A percentile compares a stretch with the other conserved stretches of the same genome.
Evolutionary conservation across 2,113 vertebrate species (phyloP).

Genomic region (Sturnus vulgaris): DNA sequence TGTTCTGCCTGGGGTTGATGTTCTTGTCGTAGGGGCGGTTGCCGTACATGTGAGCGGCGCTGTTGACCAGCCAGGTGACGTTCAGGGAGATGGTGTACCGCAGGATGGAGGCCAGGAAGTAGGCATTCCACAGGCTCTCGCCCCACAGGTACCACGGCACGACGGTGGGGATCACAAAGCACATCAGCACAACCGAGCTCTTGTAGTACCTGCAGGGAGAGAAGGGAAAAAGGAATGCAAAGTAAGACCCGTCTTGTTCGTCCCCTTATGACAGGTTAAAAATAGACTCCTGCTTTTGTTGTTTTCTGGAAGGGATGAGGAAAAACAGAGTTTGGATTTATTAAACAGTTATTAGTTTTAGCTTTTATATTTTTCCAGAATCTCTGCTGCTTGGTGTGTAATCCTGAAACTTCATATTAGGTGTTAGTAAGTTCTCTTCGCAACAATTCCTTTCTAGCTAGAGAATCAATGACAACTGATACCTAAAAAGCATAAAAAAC

Average conservation of each 20-base stretch:
- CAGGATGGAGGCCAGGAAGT: slow-evolving; percentile 79
- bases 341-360: background rate
- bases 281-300: background rate
- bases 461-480: too few species aligned
- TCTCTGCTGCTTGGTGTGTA: too few species aligned
- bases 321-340: background rate
- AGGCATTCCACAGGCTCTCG: slow-evolving; percentile 80
- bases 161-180: slow-evolving; percentile 71
- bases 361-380: too few species aligned
- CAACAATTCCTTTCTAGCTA: too few species aligned
- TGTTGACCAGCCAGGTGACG: slow-evolving; percentile 80
- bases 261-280: background rate
- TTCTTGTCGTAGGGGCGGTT: slow-evolving; percentile 77
- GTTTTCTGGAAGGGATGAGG: background rate
- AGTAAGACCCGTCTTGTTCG: background rate
- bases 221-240: background rate
- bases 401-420: too few species aligned
- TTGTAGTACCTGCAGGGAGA: slow-evolving; percentile 59
- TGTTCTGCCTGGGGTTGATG: slow-evolving; percentile 80
- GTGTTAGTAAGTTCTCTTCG: too few species aligned
- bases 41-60: slow-evolving; percentile 79
- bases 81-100: slow-evolving; percentile 79
- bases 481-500: too few species aligned
- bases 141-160: slow-evolving; percentile 82
- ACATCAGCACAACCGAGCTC: slow-evolving; percentile 73